Conservation (phyloP, 2,797 vertebrate genomes). For the Tokudaia muenninki region DNA sequence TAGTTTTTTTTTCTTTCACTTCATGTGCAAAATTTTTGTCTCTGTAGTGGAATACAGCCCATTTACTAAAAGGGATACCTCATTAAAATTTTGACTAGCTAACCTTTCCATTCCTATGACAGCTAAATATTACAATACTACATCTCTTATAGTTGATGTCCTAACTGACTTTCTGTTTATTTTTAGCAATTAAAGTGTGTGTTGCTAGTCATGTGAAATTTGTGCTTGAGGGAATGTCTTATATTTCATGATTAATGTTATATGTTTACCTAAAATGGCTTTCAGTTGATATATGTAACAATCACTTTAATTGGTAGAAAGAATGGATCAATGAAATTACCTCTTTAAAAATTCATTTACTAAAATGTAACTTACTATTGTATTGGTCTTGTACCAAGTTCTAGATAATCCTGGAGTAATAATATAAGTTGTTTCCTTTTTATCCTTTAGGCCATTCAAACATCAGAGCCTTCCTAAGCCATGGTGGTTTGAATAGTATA, state of each 20-base stretch:
- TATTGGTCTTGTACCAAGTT: not conserved
- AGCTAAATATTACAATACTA: not conserved
- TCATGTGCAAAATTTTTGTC: not conserved
- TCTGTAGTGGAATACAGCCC: not conserved
- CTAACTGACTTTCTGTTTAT: not conserved
- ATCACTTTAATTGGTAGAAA: not conserved
- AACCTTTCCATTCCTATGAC: not conserved
- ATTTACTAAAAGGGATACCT: not conserved
- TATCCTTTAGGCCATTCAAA: conserved; percentile 92
- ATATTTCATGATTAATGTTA: not conserved
- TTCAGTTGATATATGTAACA: not conserved
- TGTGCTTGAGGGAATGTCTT: not conserved
- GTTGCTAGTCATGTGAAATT: not conserved
- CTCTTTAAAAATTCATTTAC: not conserved
- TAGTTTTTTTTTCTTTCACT: not conserved
- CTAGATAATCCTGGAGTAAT: conserved; percentile 8
- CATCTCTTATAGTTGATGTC: not conserved
- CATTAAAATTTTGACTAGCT: conserved; percentile 40
- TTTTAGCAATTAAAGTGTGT: not conserved
- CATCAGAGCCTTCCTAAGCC: conserved; percentile 96
- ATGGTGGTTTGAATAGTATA: conserved; percentile 98
- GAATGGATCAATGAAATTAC: not conserved
- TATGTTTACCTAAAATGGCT: not conserved
- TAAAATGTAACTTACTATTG: not conserved
- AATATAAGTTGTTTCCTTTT: not conserved